Base-by-base conservation (phyloP, 2,797 vertebrate genomes). In the Peromyscus melanophrys region DNA sequence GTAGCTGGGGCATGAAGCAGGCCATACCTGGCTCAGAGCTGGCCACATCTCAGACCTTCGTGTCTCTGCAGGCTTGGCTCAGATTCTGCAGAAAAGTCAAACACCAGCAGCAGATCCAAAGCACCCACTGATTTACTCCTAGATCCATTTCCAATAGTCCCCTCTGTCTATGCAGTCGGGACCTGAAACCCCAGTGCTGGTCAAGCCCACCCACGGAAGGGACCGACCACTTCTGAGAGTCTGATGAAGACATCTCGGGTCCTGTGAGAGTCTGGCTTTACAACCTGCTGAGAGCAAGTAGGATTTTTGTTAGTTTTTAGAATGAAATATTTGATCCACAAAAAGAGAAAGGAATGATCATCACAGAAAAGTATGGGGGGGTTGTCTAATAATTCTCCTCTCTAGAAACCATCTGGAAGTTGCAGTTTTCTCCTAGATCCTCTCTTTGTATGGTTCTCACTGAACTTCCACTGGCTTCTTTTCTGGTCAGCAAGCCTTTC, bases 311-410 rank as follows among this genome's bases (percentile, higher is more conserved):
- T 19, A 37, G 7, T 31, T 81, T 95, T 85, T 61, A 81, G 52
- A 96, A 49, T 43, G 37, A 88, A 92, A 59, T 25, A 77, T 81
- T 92, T 86, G 75, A 89, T n/a, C 43, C n/a, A 71, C 7, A n/a
- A 78, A 76, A 14, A 94, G 65, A 34, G 25, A 84, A 86, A 77
- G 13, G 9, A 77, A 88, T 69, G 9, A 59, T 71, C 19, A 69
- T 59, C 52, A 52, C 34, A 82, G 80, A 89, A 84, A 93, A 95
- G n/a, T 59, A 23, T 57, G 37, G 84, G 27, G 34, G 1, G 37
- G 82, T 63, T 31, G 17, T 14, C 37, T 71, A 43, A 52, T 57
- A 78, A 82, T 78, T 71, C 59, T 65, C 27, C 52, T 31, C 25
- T 67, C 46, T 29, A 78, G 27, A 91, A 95, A 96, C 19, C 49